Conservation (phyloP, 1,140 invertebrate species). For the Heliconius nattereri region DNA sequence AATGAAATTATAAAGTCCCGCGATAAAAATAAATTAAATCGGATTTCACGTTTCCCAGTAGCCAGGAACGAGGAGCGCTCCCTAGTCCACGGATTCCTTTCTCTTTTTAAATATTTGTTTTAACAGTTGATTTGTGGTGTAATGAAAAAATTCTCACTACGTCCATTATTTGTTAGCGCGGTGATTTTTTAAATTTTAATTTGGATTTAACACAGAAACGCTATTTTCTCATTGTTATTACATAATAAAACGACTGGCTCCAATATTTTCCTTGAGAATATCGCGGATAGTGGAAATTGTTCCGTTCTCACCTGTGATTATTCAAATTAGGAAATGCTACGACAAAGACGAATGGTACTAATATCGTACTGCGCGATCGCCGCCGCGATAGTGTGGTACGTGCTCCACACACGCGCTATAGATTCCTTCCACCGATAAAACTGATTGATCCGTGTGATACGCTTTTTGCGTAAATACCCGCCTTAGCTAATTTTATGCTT, state of each 20-base stretch:
- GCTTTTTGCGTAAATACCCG: slow-evolving; percentile 77
- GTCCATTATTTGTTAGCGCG: slow-evolving; percentile 54
- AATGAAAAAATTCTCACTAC: slow-evolving; percentile 76
- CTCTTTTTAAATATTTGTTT: slow-evolving; percentile 78
- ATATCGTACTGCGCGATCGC: slow-evolving; percentile 72
- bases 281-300: slow-evolving; percentile 48
- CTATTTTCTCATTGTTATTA: background rate
- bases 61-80: slow-evolving; percentile 73
- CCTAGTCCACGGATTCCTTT: slow-evolving; percentile 76
- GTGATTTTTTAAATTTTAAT: slow-evolving; percentile 42
- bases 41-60: slow-evolving; percentile 79
- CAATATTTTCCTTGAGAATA: slow-evolving; percentile 13
- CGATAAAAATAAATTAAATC: slow-evolving; percentile 82
- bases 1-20: slow-evolving; percentile 81
- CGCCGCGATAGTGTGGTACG: slow-evolving; percentile 63
- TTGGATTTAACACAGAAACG: background rate
- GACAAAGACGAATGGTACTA: slow-evolving; percentile 80
- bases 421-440: slow-evolving; percentile 70
- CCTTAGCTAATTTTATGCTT: slow-evolving; percentile 54
- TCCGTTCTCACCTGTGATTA: slow-evolving; percentile 78
- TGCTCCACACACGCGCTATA: slow-evolving; percentile 69
- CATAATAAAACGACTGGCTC: background rate
- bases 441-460: slow-evolving; percentile 73
- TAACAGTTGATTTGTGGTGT: slow-evolving; percentile 76
- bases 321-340: slow-evolving; percentile 78